Evolutionary conservation across 2,888 invertebrate genomes (phyloP).

Genomic region (Galeopsomyia nigrocyanea): DNA sequence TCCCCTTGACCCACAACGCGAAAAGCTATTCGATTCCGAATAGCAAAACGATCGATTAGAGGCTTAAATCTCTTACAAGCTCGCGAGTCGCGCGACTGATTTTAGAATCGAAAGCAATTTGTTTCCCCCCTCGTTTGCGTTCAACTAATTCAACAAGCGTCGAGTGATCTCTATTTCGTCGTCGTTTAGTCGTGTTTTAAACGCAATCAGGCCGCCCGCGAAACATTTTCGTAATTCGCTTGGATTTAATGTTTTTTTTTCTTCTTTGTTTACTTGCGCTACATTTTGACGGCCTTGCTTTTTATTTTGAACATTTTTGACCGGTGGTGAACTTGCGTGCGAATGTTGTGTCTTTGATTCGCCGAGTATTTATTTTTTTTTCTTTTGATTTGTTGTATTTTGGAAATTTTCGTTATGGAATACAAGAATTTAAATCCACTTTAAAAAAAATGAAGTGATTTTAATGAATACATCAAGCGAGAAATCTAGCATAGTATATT

Average conservation of each 20-base stretch:
- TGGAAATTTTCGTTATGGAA: no score
- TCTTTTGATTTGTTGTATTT: no score
- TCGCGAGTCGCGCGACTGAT: neutral
- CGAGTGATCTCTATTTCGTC: slow-evolving; percentile 29
- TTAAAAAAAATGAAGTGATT: no score
- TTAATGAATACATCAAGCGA: no score
- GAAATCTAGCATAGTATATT: no score
- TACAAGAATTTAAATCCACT: no score
- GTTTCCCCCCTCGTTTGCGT: neutral
- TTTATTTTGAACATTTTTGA: slow-evolving; percentile 2
- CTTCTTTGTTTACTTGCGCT: slow-evolving; percentile 34
- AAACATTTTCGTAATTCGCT: neutral
- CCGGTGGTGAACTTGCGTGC: no score
- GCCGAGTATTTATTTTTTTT: no score
- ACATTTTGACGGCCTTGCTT: slow-evolving; percentile 36
- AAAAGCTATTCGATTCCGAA: no score
- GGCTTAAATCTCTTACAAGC: neutral
- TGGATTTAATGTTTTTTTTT: no score
- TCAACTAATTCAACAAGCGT: slow-evolving; percentile 2
- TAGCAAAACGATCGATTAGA: no score
- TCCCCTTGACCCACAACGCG: no score
- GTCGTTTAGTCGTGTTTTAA: neutral
- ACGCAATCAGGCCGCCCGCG: neutral
- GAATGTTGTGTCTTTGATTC: slow-evolving; percentile 2
- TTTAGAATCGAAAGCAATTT: slow-evolving; percentile 31